A percentile compares a stretch with the other conserved stretches of the same genome.
These are phyloP conservation scores for Xenopus borealis DNA, from an alignment of 2,113 vertebrate genomes.

Conservation along the genomic window DNA sequence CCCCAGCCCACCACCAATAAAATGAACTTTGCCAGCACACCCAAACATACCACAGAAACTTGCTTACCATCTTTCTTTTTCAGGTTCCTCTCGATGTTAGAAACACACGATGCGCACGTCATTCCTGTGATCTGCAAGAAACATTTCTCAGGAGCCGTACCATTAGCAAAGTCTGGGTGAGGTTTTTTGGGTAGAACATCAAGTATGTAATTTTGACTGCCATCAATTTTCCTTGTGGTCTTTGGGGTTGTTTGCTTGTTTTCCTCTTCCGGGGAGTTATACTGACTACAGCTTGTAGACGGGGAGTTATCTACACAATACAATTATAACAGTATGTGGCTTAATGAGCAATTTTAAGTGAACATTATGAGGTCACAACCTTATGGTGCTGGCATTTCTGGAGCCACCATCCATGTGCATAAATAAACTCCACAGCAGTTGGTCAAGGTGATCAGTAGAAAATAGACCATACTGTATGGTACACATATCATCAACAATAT, in stretches of 20 bases:
- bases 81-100: slow-evolving; percentile 84
- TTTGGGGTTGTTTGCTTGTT: neutral
- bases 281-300: neutral
- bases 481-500: too few species aligned
- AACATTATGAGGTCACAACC: too few species aligned
- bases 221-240: neutral
- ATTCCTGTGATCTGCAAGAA: slow-evolving; percentile 84
- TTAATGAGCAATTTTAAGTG: too few species aligned
- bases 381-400: too few species aligned
- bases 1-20: too few species aligned
- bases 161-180: slow-evolving; percentile 3
- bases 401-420: too few species aligned
- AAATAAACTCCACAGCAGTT: too few species aligned
- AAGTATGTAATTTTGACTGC: rapidly evolving
- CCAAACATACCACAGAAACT: too few species aligned
- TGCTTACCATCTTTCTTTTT: slow-evolving; percentile 81
- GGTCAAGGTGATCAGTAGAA: too few species aligned
- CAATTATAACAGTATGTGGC: neutral
- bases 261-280: neutral
- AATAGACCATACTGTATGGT: too few species aligned
- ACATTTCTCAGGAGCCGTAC: slow-evolving; percentile 68
- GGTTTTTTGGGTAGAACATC: slow-evolving; percentile 20
- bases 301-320: slow-evolving; percentile 15
- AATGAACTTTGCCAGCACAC: too few species aligned
- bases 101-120: slow-evolving; percentile 92